These are phyloP conservation scores for Chaetoderma sp. DNA, from an alignment of 2,888 invertebrate species.

Conservation along the genomic window DNA sequence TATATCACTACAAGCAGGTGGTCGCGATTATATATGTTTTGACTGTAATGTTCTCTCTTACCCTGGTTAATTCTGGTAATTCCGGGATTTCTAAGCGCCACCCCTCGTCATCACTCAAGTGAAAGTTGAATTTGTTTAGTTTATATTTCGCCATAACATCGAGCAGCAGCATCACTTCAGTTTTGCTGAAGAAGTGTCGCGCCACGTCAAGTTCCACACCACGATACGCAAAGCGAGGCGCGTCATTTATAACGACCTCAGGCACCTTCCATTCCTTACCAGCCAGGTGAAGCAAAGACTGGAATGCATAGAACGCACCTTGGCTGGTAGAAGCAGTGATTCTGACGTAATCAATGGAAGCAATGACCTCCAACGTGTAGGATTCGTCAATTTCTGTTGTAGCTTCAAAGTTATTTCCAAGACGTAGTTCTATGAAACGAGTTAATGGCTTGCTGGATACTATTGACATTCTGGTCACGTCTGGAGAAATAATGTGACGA, in stretches of 20 bases:
- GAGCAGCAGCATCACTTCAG: slow-evolving; percentile 45
- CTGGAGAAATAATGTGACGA: too few relatives aligned
- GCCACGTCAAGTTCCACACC: slow-evolving; percentile 65
- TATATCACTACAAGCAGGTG: too few relatives aligned
- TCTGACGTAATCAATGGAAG: neutral
- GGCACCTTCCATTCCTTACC: slow-evolving; percentile 37
- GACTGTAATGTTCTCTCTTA: too few relatives aligned
- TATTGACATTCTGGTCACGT: too few relatives aligned
- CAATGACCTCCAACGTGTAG: slow-evolving; percentile 21
- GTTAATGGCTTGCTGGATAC: too few relatives aligned
- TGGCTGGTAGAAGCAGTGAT: slow-evolving; percentile 38
- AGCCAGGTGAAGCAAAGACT: slow-evolving; percentile 45
- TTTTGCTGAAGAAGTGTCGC: slow-evolving; percentile 57
- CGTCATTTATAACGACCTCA: slow-evolving; percentile 43
- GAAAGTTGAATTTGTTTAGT: slow-evolving; percentile 63
- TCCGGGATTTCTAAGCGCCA: slow-evolving; percentile 66
- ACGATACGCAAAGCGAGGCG: slow-evolving; percentile 57
- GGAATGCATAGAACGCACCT: slow-evolving; percentile 57
- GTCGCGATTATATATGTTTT: too few relatives aligned
- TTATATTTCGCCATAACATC: slow-evolving; percentile 64
- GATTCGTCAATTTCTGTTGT: slow-evolving; percentile 15
- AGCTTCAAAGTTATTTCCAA: too few relatives aligned
- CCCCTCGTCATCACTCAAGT: slow-evolving; percentile 66
- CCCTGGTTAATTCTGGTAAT: slow-evolving; percentile 60
- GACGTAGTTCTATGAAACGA: too few relatives aligned